Percentiles rank a stretch among this genome's conserved stretches.
phyloP scores from a whole-genome alignment of 2,888 invertebrate genomes.

The Drosophila niveifrons region DNA sequence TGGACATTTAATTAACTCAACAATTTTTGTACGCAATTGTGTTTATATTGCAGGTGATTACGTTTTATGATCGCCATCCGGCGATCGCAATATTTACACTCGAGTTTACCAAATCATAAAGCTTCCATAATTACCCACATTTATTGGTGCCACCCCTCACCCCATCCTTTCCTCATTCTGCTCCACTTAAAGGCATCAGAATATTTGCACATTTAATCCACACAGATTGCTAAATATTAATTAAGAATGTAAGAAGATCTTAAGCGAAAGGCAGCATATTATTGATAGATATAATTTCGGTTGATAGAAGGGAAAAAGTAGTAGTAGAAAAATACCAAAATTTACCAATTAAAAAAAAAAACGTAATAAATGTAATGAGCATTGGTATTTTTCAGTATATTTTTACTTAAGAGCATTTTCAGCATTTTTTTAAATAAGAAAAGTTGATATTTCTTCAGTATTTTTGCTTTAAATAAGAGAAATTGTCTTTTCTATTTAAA shows the following conservation, averaged over 20 bases:
- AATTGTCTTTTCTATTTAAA: too few species aligned
- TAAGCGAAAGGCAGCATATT: neutral
- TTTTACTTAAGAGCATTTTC: too few species aligned
- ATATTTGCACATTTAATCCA: conserved; percentile 34
- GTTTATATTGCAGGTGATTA: conserved; percentile 62
- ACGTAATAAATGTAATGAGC: too few species aligned
- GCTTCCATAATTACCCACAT: conserved; percentile 62
- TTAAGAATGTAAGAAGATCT: conserved; percentile 20
- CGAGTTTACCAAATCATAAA: conserved; percentile 70
- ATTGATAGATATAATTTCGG: neutral
- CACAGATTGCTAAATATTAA: conserved; percentile 13
- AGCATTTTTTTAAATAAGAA: too few species aligned
- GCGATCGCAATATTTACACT: conserved; percentile 74
- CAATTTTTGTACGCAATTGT: conserved; percentile 38
- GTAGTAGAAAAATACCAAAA: too few species aligned
- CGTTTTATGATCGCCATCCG: conserved; percentile 75
- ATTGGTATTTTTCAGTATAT: too few species aligned
- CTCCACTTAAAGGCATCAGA: conserved; percentile 34
- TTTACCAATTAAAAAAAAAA: too few species aligned
- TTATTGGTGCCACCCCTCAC: conserved; percentile 32
- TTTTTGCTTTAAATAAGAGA: too few species aligned
- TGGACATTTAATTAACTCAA: conserved; percentile 73
- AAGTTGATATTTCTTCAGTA: too few species aligned
- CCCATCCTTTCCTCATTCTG: conserved; percentile 4
- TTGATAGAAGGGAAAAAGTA: neutral